These are phyloP conservation scores for Hirtodrosophila cameraria DNA, from an alignment of 2,888 invertebrate species.

Conservation along the genomic window DNA sequence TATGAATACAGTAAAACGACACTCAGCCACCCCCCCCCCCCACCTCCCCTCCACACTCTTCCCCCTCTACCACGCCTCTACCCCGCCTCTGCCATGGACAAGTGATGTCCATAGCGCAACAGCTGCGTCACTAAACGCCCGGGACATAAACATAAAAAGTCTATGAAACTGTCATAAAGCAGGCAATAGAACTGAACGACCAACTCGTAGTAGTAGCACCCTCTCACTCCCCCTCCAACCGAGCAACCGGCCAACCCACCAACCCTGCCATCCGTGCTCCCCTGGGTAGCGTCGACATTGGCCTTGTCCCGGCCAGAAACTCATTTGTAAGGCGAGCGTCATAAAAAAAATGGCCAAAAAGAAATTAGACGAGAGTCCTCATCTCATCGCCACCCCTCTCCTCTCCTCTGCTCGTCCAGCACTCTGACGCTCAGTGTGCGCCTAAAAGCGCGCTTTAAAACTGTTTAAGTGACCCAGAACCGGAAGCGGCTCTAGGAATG, in stretches of 20 bases:
- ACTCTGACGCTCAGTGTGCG: conserved; percentile 27
- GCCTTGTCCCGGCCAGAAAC: conserved; percentile 63
- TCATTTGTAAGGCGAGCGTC: conserved; percentile 69
- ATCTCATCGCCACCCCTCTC: too few relatives aligned
- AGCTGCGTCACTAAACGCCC: conserved; percentile 77
- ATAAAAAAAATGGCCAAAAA: conserved; percentile 65
- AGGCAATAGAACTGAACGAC: conserved; percentile 79
- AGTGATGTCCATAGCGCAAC: conserved; percentile 62
- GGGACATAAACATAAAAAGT: conserved; percentile 78
- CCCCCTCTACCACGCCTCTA: background rate
- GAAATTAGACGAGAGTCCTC: conserved; percentile 50
- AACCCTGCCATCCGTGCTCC: conserved; percentile 13
- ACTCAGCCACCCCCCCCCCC: background rate
- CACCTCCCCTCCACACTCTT: background rate
- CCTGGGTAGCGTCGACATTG: conserved; percentile 42
- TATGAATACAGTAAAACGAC: conserved; percentile 63
- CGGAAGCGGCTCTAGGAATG: background rate
- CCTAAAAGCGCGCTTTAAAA: conserved; percentile 61
- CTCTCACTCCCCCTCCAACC: conserved; percentile 5
- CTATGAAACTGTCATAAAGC: conserved; percentile 80
- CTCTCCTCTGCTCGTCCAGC: conserved; percentile 36
- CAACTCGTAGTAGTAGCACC: conserved; percentile 48
- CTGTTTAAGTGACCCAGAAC: conserved; percentile 33
- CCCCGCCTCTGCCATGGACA: conserved; percentile 4
- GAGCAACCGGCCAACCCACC: background rate